Conservation (phyloP, 2,888 invertebrate species). For the Agrotis segetum region DNA sequence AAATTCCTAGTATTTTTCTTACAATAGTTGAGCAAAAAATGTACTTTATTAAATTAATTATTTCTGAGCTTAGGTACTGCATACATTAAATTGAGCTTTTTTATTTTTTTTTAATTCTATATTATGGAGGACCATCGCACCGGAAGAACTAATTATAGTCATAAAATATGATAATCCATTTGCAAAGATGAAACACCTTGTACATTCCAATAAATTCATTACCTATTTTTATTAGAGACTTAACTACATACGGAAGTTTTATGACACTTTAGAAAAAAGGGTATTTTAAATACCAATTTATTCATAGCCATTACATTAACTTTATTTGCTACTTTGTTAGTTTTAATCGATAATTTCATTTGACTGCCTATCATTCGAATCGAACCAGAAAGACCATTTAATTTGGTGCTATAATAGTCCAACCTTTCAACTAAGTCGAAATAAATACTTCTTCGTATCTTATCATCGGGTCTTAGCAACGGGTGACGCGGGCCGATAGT, state of each 20-base stretch:
- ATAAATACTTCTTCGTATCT: conserved; percentile 74
- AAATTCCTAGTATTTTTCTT: conserved; percentile 21
- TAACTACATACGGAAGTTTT: conserved; percentile 19
- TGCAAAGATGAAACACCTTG: conserved; percentile 45
- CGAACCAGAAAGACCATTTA: conserved; percentile 42
- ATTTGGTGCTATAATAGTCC: conserved; percentile 45
- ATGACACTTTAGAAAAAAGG: not conserved
- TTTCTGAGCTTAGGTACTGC: not conserved
- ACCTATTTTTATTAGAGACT: conserved; percentile 29
- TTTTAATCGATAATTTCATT: conserved; percentile 28
- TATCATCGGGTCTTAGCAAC: conserved; percentile 77
- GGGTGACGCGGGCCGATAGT: conserved; percentile 73
- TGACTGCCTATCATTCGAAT: conserved; percentile 27
- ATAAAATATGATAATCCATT: conserved; percentile 45
- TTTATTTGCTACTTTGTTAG: conserved; percentile 9
- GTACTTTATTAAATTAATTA: not conserved
- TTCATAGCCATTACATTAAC: not conserved
- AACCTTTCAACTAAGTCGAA: conserved; percentile 68
- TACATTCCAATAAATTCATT: conserved; percentile 23
- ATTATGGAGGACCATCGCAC: conserved; percentile 4
- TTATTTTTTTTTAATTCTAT: conserved; percentile 20
- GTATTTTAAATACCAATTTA: conserved; percentile 8
- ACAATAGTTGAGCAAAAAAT: not conserved
- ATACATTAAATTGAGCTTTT: not conserved
- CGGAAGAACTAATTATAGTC: conserved; percentile 35